Base-by-base conservation (phyloP, 2,113 vertebrate species). In the Oreochromis niloticus region DNA sequence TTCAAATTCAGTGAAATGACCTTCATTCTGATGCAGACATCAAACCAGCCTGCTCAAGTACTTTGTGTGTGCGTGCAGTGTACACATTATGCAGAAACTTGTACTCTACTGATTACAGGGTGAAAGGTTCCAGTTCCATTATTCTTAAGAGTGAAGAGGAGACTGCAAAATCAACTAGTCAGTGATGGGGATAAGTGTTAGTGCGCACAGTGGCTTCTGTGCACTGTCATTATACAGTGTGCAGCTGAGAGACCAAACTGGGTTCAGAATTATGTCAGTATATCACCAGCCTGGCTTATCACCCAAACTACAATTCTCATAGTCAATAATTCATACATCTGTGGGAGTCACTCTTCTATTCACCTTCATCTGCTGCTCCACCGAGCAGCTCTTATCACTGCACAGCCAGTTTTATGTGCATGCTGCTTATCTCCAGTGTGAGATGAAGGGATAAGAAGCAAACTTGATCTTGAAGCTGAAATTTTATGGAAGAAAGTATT, bases 241-340 rank as follows among this genome's bases (percentile, higher is more conserved):
- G 17, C 73, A 50, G 71, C 43, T 19, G 16, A 75, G 43, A 75
- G 9, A 19, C 17, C 10, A 32, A 52, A 52, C 22, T 16, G 68
- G 9, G 22, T 73, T 73, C 22, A 73, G 41, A 48, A 73, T 46
- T 46, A 24, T 71, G 68, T 73, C 46, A 32, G 73, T 12, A 78
- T 13, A 78, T 78, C 10, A 50, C 14, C 46, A n/a, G 46, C 17
- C 71, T 75, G 71, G 14, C 71, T 75, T 75, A 75, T 75, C 24
- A 75, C 41, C 43, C 7, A 4, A 78, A 34, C 16, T 52, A 52
- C 71, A 78, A 32, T 78, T 32, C 27, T 78, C 73, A 52, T 52
- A 78, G 73, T 78, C 27, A 78, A 52, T 78, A 78, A 78, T 78
- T n/a, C 46, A 78, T 50, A 52, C 27, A 78, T 78, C 73, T 78